Base-by-base conservation (phyloP, 2,797 vertebrate species). In the Synanceia verrucosa region DNA sequence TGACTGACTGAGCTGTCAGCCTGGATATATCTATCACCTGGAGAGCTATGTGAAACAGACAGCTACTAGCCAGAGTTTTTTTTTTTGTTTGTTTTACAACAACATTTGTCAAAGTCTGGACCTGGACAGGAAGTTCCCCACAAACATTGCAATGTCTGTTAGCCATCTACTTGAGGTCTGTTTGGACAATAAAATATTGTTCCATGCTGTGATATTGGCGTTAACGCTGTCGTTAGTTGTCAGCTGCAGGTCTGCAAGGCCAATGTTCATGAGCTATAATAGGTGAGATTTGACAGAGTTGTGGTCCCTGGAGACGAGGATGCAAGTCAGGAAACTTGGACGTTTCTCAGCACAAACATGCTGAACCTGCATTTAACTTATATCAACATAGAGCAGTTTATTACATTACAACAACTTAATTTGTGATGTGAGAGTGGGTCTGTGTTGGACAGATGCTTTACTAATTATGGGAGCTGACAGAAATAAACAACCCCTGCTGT, bases 1-100 rank as follows among this genome's bases (percentile, higher is more conserved):
- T 69, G 86, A 83, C 86, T 78, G 80, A 74, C 76, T 2, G 5
- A 76, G 76, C 86, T 90, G 88, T 90, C 89, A 76, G 52, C 65
- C n/a, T 9, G 21, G 67, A 86, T 87, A 55, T 55, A 86, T 89
- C 78, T 65, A 76, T 89, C 87, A 89, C 71, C 73, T 61, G 76
- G 73, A 76, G 79, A 87, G 64, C 68, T 23, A 6, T 24, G 62
- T 63, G 76, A 71, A 85, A 73, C 73, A 73, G 86, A 86, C 82
- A 86, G 81, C 68, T 76, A 74, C 84, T 87, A 86, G 83, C 90
- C 85, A 34, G 52, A 33, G 82, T 75, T 84, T 73, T 80, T n/a
- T n/a, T n/a, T n/a, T n/a, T n/a, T n/a, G n/a, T n/a, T n/a, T n/a
- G n/a, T n/a, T 86, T 82, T 80, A 82, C 76, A 64, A 31, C 67